A percentile compares a stretch with the other conserved stretches of the same genome.
Evolutionary conservation across 2,113 vertebrate genomes (phyloP).

Genomic region (Mobula birostris): DNA sequence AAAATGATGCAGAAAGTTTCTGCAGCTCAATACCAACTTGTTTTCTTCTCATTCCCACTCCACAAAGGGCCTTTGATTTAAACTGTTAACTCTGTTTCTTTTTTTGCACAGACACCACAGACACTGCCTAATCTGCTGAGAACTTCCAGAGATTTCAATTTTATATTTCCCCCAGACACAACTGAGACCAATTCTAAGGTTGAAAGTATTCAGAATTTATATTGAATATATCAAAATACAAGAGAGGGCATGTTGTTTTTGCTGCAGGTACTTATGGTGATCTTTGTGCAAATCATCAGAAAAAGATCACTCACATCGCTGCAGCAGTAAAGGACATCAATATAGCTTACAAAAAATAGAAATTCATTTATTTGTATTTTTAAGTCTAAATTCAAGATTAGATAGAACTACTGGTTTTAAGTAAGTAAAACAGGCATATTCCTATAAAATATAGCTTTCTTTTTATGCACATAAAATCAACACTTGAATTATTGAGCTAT

Average conservation of each 20-base stretch:
- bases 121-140: no score
- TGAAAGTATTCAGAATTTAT: neutral
- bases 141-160: neutral
- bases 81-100: no score
- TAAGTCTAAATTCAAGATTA: neutral
- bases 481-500: neutral
- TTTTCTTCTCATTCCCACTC: no score
- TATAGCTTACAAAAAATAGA: neutral
- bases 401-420: neutral
- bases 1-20: no score
- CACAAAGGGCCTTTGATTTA: no score
- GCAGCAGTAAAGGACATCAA: neutral
- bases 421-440: neutral
- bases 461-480: neutral
- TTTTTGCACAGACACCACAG: no score
- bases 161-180: neutral
- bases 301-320: neutral
- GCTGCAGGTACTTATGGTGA: neutral
- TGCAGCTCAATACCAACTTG: no score
- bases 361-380: neutral
- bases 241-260: neutral
- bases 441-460: neutral
- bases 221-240: neutral
- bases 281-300: neutral
- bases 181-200: neutral